Evolutionary conservation across 2,888 invertebrate species (phyloP), one percentile per base, ranked within the genome.

Genomic region (Augochlorella aurata): DNA sequence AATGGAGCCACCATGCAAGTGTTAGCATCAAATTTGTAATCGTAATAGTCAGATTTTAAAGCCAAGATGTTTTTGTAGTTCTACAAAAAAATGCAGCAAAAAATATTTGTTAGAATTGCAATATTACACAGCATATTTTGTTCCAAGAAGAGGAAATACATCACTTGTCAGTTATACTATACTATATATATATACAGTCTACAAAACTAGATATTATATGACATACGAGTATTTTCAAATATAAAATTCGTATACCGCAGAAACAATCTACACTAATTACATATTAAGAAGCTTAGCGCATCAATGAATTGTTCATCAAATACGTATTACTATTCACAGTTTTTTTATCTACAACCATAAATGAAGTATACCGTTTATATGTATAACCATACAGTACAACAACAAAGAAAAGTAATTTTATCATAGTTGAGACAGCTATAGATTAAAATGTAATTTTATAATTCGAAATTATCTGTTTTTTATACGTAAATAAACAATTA

Each of bases 191-290:
- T 38, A 52, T 80, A 74, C 38, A 58, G 45, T 70, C 79, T 76
- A 81, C 61, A 52, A 50, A 84, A 79, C 68, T 82, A 82, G 47
- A 44, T 63, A 49, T 61, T 58, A 66, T 74, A 79, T 52, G 74
- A 74, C 65, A 70, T 70, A 73, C 61, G 80, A 83, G 80, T 83
- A 84, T 79, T 79, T 74, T 80, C 70, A 63, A 74, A 83, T 77
- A 80, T 73, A 67, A 84, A 77, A 83, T 77, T 74, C 47, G 21
- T 74, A 61, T 65, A 79, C 45, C 66, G 50, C 58, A 73, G 65
- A 85, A 80, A 74, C 24, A 81, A 86, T 44, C 10, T 72, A 76
- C 68, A 58, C 74, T 29, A 76, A 29, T 44, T 65, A 21, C 50
- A 18, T 76, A 71, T 38, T 52, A 68, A 65, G 68, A 74, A 73